phyloP scores from a whole-genome alignment of 2,113 vertebrate genomes.

The Nothobranchius furzeri region DNA sequence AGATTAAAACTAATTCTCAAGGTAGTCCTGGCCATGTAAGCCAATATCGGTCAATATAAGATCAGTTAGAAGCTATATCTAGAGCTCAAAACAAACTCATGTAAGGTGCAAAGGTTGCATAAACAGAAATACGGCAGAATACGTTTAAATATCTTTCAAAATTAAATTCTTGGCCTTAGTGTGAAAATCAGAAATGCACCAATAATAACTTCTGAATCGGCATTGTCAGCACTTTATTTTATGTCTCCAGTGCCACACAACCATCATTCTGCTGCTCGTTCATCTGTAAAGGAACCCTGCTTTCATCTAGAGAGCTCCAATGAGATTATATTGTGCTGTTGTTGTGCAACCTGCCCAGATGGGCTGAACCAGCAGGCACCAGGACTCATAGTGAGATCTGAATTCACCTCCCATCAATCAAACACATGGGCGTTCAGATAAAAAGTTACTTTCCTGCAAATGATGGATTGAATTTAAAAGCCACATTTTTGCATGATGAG shows the following conservation, averaged over 20 bases:
- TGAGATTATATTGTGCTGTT: not conserved
- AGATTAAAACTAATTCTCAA: no score
- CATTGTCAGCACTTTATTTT: constrained; percentile 9
- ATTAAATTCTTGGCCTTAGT: not conserved
- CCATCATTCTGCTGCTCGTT: not conserved
- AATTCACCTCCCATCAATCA: constrained; percentile 50
- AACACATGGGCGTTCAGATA: constrained; percentile 29
- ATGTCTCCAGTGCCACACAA: not conserved
- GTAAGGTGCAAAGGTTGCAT: constrained; percentile 13
- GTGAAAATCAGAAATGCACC: constrained; percentile 9
- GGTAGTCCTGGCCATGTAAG: no score
- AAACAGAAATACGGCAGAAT: constrained; percentile 10
- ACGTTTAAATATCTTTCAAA: not conserved
- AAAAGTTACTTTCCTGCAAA: constrained; percentile 24
- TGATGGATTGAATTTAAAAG: constrained; percentile 30
- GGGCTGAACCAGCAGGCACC: constrained; percentile 43
- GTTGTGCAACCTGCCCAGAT: constrained; percentile 57
- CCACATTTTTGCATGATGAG: not conserved
- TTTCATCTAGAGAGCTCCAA: not conserved
- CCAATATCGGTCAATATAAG: no score
- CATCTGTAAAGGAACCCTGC: constrained; percentile 1
- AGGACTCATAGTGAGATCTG: not conserved
- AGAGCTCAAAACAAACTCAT: not conserved
- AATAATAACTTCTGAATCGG: constrained; percentile 9
- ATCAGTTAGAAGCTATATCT: no score